These are phyloP conservation scores for Danio jaintianensis DNA, from an alignment of 2,797 vertebrate genomes.

Conservation along the genomic window DNA sequence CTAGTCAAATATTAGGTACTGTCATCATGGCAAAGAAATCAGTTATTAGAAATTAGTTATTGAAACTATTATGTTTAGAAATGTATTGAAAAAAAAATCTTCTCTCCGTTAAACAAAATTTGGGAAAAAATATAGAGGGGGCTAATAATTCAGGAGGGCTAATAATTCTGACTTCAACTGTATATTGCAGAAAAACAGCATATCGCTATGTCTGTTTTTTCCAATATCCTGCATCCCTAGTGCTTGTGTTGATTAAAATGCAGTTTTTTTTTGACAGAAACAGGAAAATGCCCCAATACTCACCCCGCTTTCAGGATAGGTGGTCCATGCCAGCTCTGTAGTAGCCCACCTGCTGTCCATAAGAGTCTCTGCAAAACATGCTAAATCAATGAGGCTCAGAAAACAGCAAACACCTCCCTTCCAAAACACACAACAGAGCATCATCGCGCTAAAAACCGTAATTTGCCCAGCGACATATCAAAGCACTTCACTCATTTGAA, in stretches of 20 bases:
- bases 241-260: slow-evolving; percentile 10
- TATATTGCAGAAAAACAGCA: too few relatives aligned
- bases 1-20: too few relatives aligned
- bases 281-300: slow-evolving; percentile 27
- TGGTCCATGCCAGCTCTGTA: slow-evolving; percentile 95
- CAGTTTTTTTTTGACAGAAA: slow-evolving; percentile 13
- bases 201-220: too few relatives aligned
- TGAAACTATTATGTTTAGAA: too few relatives aligned
- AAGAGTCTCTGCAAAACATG: slow-evolving; percentile 88
- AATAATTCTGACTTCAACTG: too few relatives aligned
- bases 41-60: too few relatives aligned
- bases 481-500: slow-evolving; percentile 55
- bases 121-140: too few relatives aligned
- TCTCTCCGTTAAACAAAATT: too few relatives aligned
- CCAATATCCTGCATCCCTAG: too few relatives aligned
- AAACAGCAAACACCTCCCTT: slow-evolving; percentile 17
- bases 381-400: slow-evolving; percentile 41
- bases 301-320: slow-evolving; percentile 96
- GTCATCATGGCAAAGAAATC: too few relatives aligned
- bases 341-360: slow-evolving; percentile 99
- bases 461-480: slow-evolving; percentile 26
- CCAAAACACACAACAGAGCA: slow-evolving; percentile 28
- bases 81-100: too few relatives aligned
- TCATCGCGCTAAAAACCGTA: slow-evolving; percentile 21
- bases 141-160: too few relatives aligned